These are phyloP conservation scores for Steatornis caripensis DNA, from an alignment of 2,113 vertebrate genomes.

Conservation along the genomic window DNA sequence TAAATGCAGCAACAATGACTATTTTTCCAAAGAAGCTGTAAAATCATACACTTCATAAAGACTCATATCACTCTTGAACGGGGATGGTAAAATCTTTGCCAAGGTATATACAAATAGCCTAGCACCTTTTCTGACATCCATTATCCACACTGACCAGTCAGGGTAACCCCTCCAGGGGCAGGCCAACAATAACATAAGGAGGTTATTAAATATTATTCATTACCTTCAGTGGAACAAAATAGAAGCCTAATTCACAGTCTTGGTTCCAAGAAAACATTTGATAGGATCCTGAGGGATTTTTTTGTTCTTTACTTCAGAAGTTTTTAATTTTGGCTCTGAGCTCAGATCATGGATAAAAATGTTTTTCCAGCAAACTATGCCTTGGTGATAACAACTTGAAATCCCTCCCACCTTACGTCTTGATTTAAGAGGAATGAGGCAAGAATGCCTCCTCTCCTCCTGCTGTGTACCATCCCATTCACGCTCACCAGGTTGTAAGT, in stretches of 20 bases:
- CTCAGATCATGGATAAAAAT: slow-evolving; percentile 34
- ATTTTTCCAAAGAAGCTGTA: slow-evolving; percentile 31
- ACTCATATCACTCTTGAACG: background rate
- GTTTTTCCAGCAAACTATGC: slow-evolving; percentile 20
- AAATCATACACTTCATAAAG: background rate
- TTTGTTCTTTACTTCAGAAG: slow-evolving; percentile 32
- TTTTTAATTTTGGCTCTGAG: slow-evolving; percentile 37
- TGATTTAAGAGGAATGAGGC: background rate
- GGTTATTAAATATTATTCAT: slow-evolving; percentile 62
- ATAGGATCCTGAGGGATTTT: slow-evolving; percentile 6
- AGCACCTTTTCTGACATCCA: slow-evolving; percentile 47
- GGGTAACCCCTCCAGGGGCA: slow-evolving; percentile 7
- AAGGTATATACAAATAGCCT: slow-evolving; percentile 35
- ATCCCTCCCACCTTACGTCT: background rate
- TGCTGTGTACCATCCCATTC: background rate
- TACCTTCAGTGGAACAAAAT: slow-evolving; percentile 43
- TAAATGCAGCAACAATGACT: background rate
- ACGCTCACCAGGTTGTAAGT: background rate
- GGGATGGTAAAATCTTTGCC: background rate
- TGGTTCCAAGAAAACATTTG: slow-evolving; percentile 51
- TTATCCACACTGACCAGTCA: background rate
- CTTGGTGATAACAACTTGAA: slow-evolving; percentile 20
- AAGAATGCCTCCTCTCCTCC: background rate
- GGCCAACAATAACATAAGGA: slow-evolving; percentile 51
- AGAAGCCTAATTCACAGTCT: slow-evolving; percentile 4